These are phyloP conservation scores for Silurus aristotelis DNA, from an alignment of 2,797 vertebrate species.

Conservation along the genomic window DNA sequence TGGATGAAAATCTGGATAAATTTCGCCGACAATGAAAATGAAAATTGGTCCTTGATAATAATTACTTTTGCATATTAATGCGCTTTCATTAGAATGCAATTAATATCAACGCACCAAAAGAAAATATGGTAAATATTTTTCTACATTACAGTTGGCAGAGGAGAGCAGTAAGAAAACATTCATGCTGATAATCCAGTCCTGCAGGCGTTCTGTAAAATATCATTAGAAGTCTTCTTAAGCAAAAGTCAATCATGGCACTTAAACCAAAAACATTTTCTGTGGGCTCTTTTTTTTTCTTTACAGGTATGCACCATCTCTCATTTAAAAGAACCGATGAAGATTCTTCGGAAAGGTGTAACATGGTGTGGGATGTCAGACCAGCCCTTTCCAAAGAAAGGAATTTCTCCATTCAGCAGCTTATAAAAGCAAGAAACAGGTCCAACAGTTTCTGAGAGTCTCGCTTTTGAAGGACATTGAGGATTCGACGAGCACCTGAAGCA, in stretches of 20 bases:
- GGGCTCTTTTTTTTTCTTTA: not conserved
- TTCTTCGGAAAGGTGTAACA: slow-evolving; percentile 32
- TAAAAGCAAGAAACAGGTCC: slow-evolving; percentile 44
- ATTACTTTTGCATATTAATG: no score
- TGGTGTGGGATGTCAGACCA: slow-evolving; percentile 2
- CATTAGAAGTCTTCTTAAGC: not conserved
- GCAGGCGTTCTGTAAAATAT: not conserved
- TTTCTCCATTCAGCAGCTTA: not conserved
- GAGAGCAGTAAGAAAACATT: no score
- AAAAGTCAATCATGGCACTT: not conserved
- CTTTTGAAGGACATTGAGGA: not conserved
- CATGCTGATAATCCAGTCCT: not conserved
- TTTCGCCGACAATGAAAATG: no score
- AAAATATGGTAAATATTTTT: not conserved
- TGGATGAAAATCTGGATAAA: no score
- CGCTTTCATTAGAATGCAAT: no score
- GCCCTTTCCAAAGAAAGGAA: slow-evolving; percentile 17
- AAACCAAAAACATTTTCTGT: not conserved
- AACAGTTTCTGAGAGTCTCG: not conserved
- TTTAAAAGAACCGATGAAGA: not conserved
- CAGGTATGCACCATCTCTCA: not conserved
- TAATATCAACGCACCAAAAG: no score
- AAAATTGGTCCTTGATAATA: no score
- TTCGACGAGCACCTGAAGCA: not conserved
- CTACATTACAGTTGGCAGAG: not conserved